These are phyloP conservation scores for Antheraea pernyi DNA, from an alignment of 1,140 invertebrate genomes.

Conservation along the genomic window DNA sequence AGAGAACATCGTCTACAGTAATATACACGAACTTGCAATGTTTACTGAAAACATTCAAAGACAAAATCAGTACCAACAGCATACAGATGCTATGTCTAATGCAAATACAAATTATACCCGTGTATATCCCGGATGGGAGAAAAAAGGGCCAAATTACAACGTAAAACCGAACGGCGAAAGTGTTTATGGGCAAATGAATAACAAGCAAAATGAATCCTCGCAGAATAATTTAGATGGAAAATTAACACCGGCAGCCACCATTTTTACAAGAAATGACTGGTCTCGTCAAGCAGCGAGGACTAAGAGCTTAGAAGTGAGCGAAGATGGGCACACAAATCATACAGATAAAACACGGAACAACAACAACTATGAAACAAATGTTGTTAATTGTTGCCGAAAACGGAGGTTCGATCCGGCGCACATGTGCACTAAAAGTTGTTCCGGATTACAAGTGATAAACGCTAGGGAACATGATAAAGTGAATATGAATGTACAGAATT, in stretches of 20 bases:
- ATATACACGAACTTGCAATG: slow-evolving; percentile 69
- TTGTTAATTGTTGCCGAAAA: slow-evolving; percentile 61
- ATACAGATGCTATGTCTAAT: slow-evolving; percentile 47
- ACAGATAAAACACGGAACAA: slow-evolving; percentile 54
- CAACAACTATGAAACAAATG: slow-evolving; percentile 58
- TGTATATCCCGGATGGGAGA: slow-evolving; percentile 74
- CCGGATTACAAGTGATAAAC: slow-evolving; percentile 35
- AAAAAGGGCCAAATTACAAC: slow-evolving; percentile 62
- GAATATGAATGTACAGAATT: slow-evolving; percentile 48
- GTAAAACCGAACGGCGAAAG: slow-evolving; percentile 43
- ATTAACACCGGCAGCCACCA: slow-evolving; percentile 73
- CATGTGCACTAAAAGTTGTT: slow-evolving; percentile 70
- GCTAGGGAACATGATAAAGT: slow-evolving; percentile 50
- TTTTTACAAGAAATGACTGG: slow-evolving; percentile 80
- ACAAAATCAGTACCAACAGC: slow-evolving; percentile 61
- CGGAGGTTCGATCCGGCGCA: slow-evolving; percentile 71
- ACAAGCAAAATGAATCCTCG: slow-evolving; percentile 55
- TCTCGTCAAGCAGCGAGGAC: slow-evolving; percentile 79
- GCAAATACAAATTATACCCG: slow-evolving; percentile 61
- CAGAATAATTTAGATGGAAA: slow-evolving; percentile 58
- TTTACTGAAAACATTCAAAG: slow-evolving; percentile 71
- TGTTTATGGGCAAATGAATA: slow-evolving; percentile 60
- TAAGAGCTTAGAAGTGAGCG: slow-evolving; percentile 74
- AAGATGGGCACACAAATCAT: slow-evolving; percentile 53
- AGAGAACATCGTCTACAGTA: slow-evolving; percentile 73